Evolutionary conservation across 2,888 invertebrate species (phyloP).

Genomic region (Lathronympha strigana): DNA sequence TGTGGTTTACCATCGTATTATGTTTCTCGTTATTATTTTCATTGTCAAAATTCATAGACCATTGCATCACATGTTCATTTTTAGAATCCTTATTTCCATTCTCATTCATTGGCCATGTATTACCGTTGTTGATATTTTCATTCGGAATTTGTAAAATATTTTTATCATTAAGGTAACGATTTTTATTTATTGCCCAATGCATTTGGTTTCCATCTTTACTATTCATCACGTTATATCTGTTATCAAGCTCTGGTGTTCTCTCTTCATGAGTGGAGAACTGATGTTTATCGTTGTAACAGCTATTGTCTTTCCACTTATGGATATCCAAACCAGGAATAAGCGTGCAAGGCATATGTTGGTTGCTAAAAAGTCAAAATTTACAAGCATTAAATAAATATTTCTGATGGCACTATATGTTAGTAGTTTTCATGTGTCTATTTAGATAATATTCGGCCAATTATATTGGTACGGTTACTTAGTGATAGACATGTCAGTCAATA

Average conservation of each 20-base stretch:
- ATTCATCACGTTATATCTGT: background rate
- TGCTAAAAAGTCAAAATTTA: slow-evolving; percentile 55
- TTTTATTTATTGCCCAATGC: background rate
- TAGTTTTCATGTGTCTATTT: no score
- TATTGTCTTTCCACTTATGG: slow-evolving; percentile 60
- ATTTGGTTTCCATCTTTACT: slow-evolving; percentile 10
- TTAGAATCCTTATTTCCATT: background rate
- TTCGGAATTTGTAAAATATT: background rate
- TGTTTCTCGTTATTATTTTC: background rate
- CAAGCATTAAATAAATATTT: no score
- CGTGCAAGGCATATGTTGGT: slow-evolving; percentile 58
- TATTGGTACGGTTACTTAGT: no score
- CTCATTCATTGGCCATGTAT: background rate
- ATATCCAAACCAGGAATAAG: slow-evolving; percentile 59
- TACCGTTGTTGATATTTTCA: background rate
- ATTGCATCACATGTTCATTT: slow-evolving; percentile 8
- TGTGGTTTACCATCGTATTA: background rate
- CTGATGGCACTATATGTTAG: no score
- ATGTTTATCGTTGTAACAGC: slow-evolving; percentile 53
- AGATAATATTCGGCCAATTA: no score
- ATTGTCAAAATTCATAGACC: slow-evolving; percentile 19
- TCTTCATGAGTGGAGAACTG: slow-evolving; percentile 15
- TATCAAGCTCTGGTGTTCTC: background rate
- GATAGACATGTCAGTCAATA: no score
- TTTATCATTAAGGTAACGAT: background rate